Evolutionary conservation across 1,140 invertebrate genomes (phyloP), one percentile per base, ranked within the genome.

Genomic region (Rhopalosiphum maidis): DNA sequence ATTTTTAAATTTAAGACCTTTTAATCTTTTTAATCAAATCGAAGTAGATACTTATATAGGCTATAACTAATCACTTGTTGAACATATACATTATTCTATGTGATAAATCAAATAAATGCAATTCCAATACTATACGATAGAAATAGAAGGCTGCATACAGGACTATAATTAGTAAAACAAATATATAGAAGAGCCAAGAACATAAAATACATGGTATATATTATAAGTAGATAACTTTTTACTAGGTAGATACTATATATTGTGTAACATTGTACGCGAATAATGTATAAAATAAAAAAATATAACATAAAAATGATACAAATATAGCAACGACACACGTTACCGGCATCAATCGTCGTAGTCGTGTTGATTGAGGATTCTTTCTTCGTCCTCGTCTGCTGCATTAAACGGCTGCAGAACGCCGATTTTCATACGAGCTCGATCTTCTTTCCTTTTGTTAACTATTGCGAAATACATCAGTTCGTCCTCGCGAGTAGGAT

Each of bases 351-450:
- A 90, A 22, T 90, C 25, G 25, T 68, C 25, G 25, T 68, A 90
- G 21, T 68, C 15, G 18, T 90, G 60, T n/a, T 89, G 15, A 25
- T 68, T 90, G 1, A 43, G 15, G 37, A 90, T 48, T 48, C 48
- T 89, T 55, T 89, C 87, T 48, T 87, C 86, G 1, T 87, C 87
- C 6, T 90, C 89, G 23, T 90, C 51, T 37, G 25, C 54, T 15
- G 55, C 23, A 35, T 8, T 15, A 22, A 55, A 37, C 88, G 51
- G 46, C n/a, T 2, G n/a, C 48, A 30, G 11, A 5, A 22, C 21
- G 22, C 15, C 30, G 23, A 25, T 25, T 43, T 68, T 41, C 37
- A 2, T 60, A n/a, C 37, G 23, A n/a, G 18, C 0, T 22, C 7
- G 30, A 11, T 37, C 6, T n/a, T 77, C 30, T 7, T 11, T 68